Base-by-base conservation (phyloP, 1,140 invertebrate species). In the Rhyzopertha dominica region DNA sequence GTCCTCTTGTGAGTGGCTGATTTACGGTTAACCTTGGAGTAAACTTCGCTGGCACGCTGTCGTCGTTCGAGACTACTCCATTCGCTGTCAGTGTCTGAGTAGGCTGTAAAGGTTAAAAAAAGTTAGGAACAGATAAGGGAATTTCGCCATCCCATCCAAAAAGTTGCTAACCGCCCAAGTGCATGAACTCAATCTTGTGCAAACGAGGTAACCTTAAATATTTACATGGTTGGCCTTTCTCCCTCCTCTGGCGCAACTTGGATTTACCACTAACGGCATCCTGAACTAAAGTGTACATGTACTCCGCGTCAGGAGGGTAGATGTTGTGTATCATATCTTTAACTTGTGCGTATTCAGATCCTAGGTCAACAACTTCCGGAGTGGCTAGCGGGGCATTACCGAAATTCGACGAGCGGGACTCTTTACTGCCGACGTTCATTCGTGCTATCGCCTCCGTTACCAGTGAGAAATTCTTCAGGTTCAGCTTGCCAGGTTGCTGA, bases 61-160 rank as follows among this genome's bases (percentile, higher is more conserved):
- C 84, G 73, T 43, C 84, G 71, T 61, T 90, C 87, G 30, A 84
- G 66, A 29, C 86, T 88, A 59, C 85, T 89, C 67, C 83, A 85
- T 41, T 91, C 90, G 53, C 87, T 92, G 63, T 92, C 88, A 13
- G 87, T 89, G 63, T 91, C 87, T 18, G 84, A 87, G 64, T 86
- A 86, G 31, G 82, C 83, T 82, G 61, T 19, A 58, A 54, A 54
- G 50, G n/a, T n/a, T n/a, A n/a, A n/a, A n/a, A n/a, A n/a, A n/a
- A n/a, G n/a, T n/a, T n/a, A n/a, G n/a, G n/a, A n/a, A n/a, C n/a
- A n/a, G n/a, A n/a, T n/a, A n/a, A n/a, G n/a, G n/a, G n/a, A n/a
- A n/a, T n/a, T n/a, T n/a, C n/a, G n/a, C n/a, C n/a, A n/a, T n/a
- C n/a, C n/a, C n/a, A n/a, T n/a, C n/a, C n/a, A n/a, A n/a, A n/a